These are phyloP conservation scores for Arctocebus calabarensis DNA, from an alignment of 2,797 vertebrate species.

Conservation along the genomic window DNA sequence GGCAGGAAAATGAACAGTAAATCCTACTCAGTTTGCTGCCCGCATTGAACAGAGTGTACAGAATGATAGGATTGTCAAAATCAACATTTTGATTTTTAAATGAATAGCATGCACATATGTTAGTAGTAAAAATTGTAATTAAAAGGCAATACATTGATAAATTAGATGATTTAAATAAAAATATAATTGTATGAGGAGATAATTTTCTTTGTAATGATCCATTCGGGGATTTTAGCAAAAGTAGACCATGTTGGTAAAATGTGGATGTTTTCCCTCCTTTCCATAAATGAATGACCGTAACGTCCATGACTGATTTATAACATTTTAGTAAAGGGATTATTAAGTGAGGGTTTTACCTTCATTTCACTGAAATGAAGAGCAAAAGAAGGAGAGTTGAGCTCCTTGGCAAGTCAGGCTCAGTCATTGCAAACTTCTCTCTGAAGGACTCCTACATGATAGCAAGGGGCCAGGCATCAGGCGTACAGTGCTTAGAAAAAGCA, in stretches of 20 bases:
- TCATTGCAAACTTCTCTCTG: background rate
- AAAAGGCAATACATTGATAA: constrained; percentile 32
- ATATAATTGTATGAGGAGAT: background rate
- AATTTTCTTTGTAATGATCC: background rate
- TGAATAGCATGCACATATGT: background rate
- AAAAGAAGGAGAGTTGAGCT: background rate
- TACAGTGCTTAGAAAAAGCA: background rate
- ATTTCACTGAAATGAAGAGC: constrained; percentile 4
- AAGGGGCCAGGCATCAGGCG: background rate
- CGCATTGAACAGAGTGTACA: constrained; percentile 63
- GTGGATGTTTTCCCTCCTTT: constrained; percentile 11
- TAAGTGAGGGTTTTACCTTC: constrained; percentile 18
- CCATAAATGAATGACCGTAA: background rate
- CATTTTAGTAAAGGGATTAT: background rate
- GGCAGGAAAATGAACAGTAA: constrained; percentile 75
- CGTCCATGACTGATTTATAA: background rate
- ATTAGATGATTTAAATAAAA: background rate
- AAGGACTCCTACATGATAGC: background rate
- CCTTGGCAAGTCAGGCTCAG: background rate
- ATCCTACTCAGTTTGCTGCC: constrained; percentile 62
- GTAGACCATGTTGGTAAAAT: background rate
- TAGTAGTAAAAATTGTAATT: constrained; percentile 29
- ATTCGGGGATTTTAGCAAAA: constrained; percentile 60
- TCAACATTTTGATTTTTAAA: constrained; percentile 46
- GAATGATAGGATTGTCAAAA: constrained; percentile 28